Evolutionary conservation across 2,888 invertebrate species (phyloP).

Genomic region (Cordilura impudica): DNA sequence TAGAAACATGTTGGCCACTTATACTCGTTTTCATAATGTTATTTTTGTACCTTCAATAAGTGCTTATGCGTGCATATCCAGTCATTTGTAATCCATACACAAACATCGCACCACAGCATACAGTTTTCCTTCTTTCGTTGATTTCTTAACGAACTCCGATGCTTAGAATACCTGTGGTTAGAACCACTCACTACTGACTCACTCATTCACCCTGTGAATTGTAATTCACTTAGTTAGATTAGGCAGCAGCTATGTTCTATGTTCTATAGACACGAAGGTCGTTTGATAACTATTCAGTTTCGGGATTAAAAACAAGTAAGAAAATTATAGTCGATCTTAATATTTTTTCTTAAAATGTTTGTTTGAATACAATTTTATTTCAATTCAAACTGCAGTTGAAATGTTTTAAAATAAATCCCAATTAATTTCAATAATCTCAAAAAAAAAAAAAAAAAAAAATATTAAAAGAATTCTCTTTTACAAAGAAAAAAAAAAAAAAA

Average conservation of each 20-base stretch:
- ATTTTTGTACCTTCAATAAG: constrained; percentile 49
- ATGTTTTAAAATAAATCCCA: too few species aligned
- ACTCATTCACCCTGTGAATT: constrained; percentile 6
- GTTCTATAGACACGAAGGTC: too few species aligned
- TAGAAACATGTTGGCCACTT: constrained; percentile 55
- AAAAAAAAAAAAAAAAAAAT: too few species aligned
- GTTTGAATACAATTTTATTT: too few species aligned
- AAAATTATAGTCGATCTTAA: constrained; percentile 29
- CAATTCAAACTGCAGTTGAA: too few species aligned
- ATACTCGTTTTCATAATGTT: constrained; percentile 50
- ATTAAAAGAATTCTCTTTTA: too few species aligned
- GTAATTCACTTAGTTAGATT: constrained; percentile 6
- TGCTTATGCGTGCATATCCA: constrained; percentile 56
- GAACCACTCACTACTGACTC: constrained; percentile 16
- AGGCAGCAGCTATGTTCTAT: constrained; percentile 34
- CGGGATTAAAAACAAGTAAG: too few species aligned
- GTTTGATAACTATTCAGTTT: too few species aligned
- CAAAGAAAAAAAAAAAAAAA: too few species aligned
- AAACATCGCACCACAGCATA: background rate
- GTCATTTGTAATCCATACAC: constrained; percentile 53
- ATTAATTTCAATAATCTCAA: too few species aligned
- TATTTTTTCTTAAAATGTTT: constrained; percentile 16
- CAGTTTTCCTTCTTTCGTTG: background rate
- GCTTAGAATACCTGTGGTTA: background rate
- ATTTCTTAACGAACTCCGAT: background rate